Conservation (phyloP, 1,140 invertebrate genomes). For the Pristionchus pacificus region DNA sequence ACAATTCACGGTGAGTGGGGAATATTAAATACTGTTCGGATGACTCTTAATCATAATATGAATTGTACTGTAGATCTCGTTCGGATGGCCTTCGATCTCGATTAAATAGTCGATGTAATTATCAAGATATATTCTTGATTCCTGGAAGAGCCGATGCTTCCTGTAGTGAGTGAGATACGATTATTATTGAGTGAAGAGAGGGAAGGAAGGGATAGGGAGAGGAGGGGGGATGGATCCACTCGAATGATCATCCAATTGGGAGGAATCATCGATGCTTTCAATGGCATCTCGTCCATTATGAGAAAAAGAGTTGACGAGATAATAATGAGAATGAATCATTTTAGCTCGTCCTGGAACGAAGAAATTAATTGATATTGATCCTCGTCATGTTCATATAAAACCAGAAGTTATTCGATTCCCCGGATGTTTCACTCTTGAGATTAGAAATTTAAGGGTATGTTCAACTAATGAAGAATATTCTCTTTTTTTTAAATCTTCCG, state of each 20-base stretch:
- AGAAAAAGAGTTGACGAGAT: background rate
- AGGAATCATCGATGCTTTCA: background rate
- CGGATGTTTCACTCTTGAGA: slow-evolving; percentile 56
- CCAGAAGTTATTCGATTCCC: slow-evolving; percentile 53
- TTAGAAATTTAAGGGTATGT: slow-evolving; percentile 47
- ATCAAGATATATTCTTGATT: slow-evolving; percentile 56
- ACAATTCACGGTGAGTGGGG: slow-evolving; percentile 9
- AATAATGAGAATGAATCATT: slow-evolving; percentile 25
- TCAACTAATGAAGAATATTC: background rate
- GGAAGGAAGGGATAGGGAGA: too few relatives aligned
- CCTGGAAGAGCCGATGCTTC: slow-evolving; percentile 53
- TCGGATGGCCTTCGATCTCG: slow-evolving; percentile 20
- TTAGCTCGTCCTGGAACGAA: slow-evolving; percentile 49
- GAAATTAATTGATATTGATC: slow-evolving; percentile 49
- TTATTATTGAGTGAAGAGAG: background rate
- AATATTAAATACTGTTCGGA: background rate
- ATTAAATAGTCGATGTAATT: slow-evolving; percentile 41
- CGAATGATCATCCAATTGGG: background rate
- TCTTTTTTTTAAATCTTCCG: too few relatives aligned
- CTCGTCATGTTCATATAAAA: slow-evolving; percentile 48
- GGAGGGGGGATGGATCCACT: background rate
- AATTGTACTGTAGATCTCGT: slow-evolving; percentile 22
- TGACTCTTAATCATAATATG: background rate
- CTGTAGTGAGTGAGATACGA: slow-evolving; percentile 48
- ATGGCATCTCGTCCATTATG: background rate